Evolutionary conservation across 2,888 invertebrate species (phyloP).

Genomic region (Tromatobia lineatoria): DNA sequence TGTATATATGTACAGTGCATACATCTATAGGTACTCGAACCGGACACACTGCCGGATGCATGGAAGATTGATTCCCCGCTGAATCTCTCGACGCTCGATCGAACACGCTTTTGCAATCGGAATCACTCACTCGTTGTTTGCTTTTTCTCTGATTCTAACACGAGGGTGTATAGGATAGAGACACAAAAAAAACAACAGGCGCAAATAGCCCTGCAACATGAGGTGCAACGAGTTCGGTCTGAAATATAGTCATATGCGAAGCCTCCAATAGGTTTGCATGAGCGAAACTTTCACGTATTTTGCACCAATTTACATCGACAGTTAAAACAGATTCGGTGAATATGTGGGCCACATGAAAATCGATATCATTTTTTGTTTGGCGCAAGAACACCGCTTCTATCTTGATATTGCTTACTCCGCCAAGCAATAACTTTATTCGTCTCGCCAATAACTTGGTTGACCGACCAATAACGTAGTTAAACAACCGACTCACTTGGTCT

Average conservation of each 20-base stretch:
- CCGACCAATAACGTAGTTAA: no score
- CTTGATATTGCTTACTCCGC: neutral
- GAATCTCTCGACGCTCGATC: conserved; percentile 72
- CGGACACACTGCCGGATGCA: conserved; percentile 70
- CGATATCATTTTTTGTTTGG: neutral
- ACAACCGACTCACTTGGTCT: no score
- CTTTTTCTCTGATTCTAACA: conserved; percentile 35
- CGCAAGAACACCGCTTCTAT: neutral
- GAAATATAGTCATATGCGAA: neutral
- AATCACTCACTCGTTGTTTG: conserved; percentile 68
- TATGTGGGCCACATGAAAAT: neutral
- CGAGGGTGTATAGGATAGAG: conserved; percentile 9
- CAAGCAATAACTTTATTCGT: no score
- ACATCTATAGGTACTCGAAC: conserved; percentile 45
- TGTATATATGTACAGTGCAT: conserved; percentile 3
- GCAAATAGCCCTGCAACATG: conserved; percentile 23
- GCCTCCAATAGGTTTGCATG: neutral
- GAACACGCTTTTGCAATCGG: conserved; percentile 72
- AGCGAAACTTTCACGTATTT: neutral
- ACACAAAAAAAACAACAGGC: conserved; percentile 12
- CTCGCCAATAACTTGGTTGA: no score
- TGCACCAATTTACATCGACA: neutral
- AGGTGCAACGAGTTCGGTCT: conserved; percentile 21
- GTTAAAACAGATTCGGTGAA: neutral
- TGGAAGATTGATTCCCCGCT: conserved; percentile 72